Percentiles rank a stretch among this genome's conserved stretches.
phyloP scores from a whole-genome alignment of 2,888 invertebrate species.

The Tenthredo mesomela region DNA sequence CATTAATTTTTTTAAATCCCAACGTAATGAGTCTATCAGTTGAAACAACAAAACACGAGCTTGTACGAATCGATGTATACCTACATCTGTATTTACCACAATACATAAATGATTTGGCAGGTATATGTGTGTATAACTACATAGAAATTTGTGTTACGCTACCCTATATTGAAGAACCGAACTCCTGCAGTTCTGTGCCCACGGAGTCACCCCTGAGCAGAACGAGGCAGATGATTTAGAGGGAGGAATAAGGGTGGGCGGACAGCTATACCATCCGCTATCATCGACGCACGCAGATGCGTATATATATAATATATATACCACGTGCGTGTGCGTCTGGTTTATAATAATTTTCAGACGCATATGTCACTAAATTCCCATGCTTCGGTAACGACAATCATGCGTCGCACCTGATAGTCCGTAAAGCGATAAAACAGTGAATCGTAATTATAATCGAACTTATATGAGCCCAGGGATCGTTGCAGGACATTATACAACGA shows the following conservation, averaged over 20 bases:
- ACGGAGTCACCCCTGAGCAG: conserved; percentile 30
- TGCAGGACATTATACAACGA: not conserved
- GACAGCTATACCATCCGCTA: conserved; percentile 42
- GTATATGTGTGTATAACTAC: not conserved
- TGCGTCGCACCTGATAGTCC: not conserved
- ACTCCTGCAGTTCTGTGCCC: conserved; percentile 40
- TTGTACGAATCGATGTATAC: not conserved
- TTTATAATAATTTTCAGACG: not conserved
- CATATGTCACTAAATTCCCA: conserved; percentile 50
- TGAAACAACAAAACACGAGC: conserved; percentile 44
- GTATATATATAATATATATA: not conserved
- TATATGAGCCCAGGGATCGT: not conserved
- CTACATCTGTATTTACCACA: not conserved
- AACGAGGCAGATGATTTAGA: conserved; percentile 39
- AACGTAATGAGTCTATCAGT: conserved; percentile 43
- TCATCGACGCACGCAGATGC: conserved; percentile 36
- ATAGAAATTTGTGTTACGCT: not conserved
- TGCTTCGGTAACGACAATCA: conserved; percentile 38
- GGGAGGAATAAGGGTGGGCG: conserved; percentile 34
- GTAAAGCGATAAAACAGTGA: conserved; percentile 26
- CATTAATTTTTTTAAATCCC: conserved; percentile 42
- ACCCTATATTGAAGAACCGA: not conserved
- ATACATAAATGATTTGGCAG: not conserved
- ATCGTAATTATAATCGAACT: not conserved
- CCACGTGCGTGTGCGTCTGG: conserved; percentile 49